phyloP scores from a whole-genome alignment of 2,888 invertebrate species.

The Dione vanillae region DNA sequence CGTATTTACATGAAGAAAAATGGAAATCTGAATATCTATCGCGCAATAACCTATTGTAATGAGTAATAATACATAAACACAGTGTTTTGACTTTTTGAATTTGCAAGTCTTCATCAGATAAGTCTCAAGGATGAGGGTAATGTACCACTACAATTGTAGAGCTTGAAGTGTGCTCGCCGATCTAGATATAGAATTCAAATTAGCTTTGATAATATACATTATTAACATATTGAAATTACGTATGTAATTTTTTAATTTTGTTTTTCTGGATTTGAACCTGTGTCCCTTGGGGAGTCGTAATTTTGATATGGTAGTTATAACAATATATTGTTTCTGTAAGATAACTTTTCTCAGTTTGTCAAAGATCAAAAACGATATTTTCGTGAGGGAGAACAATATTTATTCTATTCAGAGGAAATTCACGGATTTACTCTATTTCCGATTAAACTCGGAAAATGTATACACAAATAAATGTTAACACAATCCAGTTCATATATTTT shows the following conservation, averaged over 20 bases:
- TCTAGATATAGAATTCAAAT: slow-evolving; percentile 30
- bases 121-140: slow-evolving; percentile 39
- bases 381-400: no score
- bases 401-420: no score
- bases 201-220: slow-evolving; percentile 6
- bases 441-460: no score
- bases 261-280: not conserved
- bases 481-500: no score
- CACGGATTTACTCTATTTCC: no score
- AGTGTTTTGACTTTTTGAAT: slow-evolving; percentile 29
- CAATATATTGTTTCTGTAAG: no score
- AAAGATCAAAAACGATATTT: no score
- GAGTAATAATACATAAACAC: slow-evolving; percentile 9
- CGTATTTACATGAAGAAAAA: not conserved
- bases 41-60: slow-evolving; percentile 12
- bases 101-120: slow-evolving; percentile 50
- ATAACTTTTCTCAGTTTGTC: no score
- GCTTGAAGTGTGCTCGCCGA: slow-evolving; percentile 20
- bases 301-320: no score
- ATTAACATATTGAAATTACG: not conserved
- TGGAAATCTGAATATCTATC: not conserved
- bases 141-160: slow-evolving; percentile 45
- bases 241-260: no score
- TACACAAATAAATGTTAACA: no score
- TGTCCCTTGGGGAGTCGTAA: not conserved